A percentile compares a stretch with the other conserved stretches of the same genome.
Conservation (phyloP, 1,140 invertebrate species). For the Sminthurides bifidus region DNA sequence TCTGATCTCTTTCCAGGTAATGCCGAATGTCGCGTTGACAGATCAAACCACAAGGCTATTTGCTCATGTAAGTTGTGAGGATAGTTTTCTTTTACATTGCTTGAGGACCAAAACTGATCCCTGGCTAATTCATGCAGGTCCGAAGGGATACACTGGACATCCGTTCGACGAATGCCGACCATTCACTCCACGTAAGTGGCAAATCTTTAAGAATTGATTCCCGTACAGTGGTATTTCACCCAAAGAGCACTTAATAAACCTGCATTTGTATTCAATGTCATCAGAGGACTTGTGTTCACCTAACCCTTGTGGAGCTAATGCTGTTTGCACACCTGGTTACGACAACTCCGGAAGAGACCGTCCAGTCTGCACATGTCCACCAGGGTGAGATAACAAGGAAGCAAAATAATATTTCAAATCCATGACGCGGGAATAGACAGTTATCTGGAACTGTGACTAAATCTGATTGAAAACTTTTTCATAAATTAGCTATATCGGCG, state of each 20-base stretch:
- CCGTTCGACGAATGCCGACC: conserved; percentile 67
- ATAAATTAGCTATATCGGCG: conserved; percentile 71
- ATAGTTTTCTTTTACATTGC: not conserved
- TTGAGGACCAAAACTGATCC: not conserved
- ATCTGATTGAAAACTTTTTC: too few species aligned
- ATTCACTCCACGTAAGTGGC: conserved; percentile 27
- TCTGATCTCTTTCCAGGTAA: too few species aligned
- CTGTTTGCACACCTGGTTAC: conserved; percentile 65
- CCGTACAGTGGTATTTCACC: not conserved
- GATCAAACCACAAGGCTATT: conserved; percentile 55
- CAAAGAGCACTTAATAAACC: not conserved
- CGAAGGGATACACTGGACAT: conserved; percentile 66
- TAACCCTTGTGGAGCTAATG: conserved; percentile 71
- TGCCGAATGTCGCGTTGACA: conserved; percentile 59
- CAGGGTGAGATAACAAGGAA: conserved; percentile 10
- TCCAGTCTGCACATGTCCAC: conserved; percentile 47
- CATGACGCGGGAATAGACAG: too few species aligned
- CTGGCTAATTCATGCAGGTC: not conserved
- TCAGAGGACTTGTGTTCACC: conserved; percentile 54
- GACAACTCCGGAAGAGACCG: conserved; percentile 54
- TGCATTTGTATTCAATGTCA: not conserved
- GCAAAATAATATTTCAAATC: too few species aligned
- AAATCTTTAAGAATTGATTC: not conserved
- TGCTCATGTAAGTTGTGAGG: conserved; percentile 55
- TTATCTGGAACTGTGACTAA: too few species aligned